Evolutionary conservation across 2,888 invertebrate genomes (phyloP), one percentile per base, ranked within the genome.

Genomic region (Yponomeuta plumbellus): DNA sequence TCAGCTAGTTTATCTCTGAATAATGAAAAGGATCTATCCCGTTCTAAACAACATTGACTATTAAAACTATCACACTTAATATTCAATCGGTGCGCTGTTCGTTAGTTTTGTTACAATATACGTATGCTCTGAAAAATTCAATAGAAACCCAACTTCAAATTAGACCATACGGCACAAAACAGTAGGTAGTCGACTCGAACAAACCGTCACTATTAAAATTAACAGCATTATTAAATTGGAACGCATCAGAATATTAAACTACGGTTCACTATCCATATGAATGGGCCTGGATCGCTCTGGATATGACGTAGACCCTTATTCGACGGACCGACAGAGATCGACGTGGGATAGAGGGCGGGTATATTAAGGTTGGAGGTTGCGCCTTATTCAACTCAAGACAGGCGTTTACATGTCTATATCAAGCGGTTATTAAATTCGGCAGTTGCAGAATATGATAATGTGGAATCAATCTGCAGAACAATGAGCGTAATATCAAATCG

Each of bases 381-480:
- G 78, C 75, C 80, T 75, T 78, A 84, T 85, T 83, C 81, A 85
- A 80, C 80, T 59, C 78, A 74, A 78, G 79, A 81, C 80, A 73
- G 71, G 75, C 75, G 74, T 77, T 82, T 82, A 82, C 82, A 81
- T 79, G 82, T 85, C 85, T 85, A 84, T 85, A 86, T 84, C 83
- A 85, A 83, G 75, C 77, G 78, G 81, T 83, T 87, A 86, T 86
- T 86, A 86, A 85, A 84, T 83, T 82, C 76, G 74, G 77, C 79
- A 80, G 80, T 77, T 76, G 80, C 44, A 44, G 21, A 44, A 26
- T 21, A 62, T 26, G 26, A 26, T 26, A 26, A 26, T 23, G 39
- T 17, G 44, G 44, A 17, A 52, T 52, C 44, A 52, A 52, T 52
- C 44, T 52, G 13, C 44, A 52, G 44, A 52, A 13, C 44, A 52